Base-by-base conservation (phyloP, 2,797 vertebrate species). In the Melanitta fusca region DNA sequence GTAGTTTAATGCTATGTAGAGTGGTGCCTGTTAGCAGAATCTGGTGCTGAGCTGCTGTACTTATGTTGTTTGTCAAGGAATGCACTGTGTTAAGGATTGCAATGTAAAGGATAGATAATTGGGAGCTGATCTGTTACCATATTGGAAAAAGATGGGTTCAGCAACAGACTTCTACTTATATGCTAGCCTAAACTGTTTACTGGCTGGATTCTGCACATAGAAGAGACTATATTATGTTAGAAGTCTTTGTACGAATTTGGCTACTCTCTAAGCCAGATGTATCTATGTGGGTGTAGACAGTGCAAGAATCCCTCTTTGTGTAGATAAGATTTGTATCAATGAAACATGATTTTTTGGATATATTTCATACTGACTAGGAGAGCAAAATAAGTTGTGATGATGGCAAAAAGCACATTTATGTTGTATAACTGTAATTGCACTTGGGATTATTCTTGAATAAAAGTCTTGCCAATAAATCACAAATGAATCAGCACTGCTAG, bases 1-100 rank as follows among this genome's bases (percentile, higher is more conserved):
- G 80, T 86, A 77, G 47, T 96, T 96, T 65, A 92, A 94, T 92
- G 96, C 89, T 96, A 83, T 87, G 95, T 93, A 82, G 69, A 38
- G 47, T 94, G 88, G 77, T 1, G 27, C 91, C 91, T 96, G 80
- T 61, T 93, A 91, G 79, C 68, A 72, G 72, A 96, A 85, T 93
- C 92, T 97, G 95, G 89, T 15, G 3, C 54, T 71, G 68, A 95
- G 71, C 89, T 96, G 45, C 84, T 73, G 61, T 78, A 68, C 74
- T 96, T 93, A 88, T 13, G 25, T 39, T 88, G 71, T 91, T 97
- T 86, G 79, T 79, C 91, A 94, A 41, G 56, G 66, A 96, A 84
- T 2, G 15, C 54, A 70, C 45, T 82, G 54, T 80, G 60, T 60
- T 83, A 89, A 94, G 61, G 47, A 85, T 11, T 89, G 68, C 1